A percentile compares a stretch with the other conserved stretches of the same genome.
Evolutionary conservation across 1,140 invertebrate species (phyloP).

Genomic region (Orchestia grillus): DNA sequence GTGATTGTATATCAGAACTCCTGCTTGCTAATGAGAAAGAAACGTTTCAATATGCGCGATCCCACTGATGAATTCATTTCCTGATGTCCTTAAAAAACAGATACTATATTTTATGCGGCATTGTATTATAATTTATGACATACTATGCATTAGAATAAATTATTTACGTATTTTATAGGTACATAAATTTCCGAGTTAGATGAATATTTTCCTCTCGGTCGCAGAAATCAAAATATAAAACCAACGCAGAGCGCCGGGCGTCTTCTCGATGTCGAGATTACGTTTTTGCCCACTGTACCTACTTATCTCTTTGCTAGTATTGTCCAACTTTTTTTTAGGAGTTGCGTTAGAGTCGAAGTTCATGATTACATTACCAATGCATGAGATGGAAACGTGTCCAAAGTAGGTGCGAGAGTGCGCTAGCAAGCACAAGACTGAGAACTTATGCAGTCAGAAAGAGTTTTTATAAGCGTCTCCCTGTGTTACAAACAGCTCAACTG

Average conservation of each 20-base stretch:
- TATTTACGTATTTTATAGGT: no score
- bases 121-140: no score
- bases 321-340: neutral
- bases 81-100: no score
- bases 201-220: no score
- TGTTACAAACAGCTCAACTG: neutral
- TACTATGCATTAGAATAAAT: no score
- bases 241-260: neutral
- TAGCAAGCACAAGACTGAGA: neutral
- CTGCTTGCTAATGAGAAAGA: no score
- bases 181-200: no score
- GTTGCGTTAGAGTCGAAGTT: neutral
- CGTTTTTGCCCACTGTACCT: neutral
- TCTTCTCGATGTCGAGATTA: neutral
- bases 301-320: neutral
- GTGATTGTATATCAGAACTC: no score
- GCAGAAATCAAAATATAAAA: no score
- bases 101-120: no score
- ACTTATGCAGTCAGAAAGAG: neutral
- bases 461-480: neutral
- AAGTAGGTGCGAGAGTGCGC: neutral
- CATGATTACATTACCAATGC: neutral
- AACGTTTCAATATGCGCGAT: no score
- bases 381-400: neutral
- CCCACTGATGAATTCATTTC: no score